phyloP scores from a whole-genome alignment of 2,888 invertebrate genomes.

The Cerastoderma edule region DNA sequence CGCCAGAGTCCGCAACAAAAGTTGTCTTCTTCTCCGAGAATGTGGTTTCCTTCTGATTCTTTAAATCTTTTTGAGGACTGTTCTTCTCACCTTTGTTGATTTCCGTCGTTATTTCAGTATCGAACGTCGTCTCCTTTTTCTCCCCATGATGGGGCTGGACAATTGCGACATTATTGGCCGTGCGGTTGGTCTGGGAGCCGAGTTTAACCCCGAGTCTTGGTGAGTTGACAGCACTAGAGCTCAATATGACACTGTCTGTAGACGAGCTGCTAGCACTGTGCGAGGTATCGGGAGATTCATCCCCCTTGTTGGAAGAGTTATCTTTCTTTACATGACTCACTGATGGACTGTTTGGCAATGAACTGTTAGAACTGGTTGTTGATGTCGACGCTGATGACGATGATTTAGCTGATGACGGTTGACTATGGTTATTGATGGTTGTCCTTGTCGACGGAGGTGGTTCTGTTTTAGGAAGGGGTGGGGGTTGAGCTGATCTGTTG shows the following conservation, averaged over 20 bases:
- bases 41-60: slow-evolving; percentile 68
- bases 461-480: slow-evolving; percentile 67
- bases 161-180: slow-evolving; percentile 77
- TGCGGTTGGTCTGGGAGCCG: slow-evolving; percentile 70
- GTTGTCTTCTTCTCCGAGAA: slow-evolving; percentile 85
- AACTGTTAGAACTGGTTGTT: slow-evolving; percentile 36
- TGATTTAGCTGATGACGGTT: slow-evolving; percentile 37
- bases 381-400: slow-evolving; percentile 35
- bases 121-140: slow-evolving; percentile 82
- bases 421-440: slow-evolving; percentile 41
- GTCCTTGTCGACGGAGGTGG: slow-evolving; percentile 65
- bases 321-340: slow-evolving; percentile 59
- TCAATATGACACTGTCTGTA: slow-evolving; percentile 78
- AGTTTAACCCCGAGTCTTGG: slow-evolving; percentile 78
- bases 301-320: slow-evolving; percentile 56
- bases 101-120: slow-evolving; percentile 79
- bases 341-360: slow-evolving; percentile 25
- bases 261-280: slow-evolving; percentile 74
- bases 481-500: slow-evolving; percentile 64
- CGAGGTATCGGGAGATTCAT: slow-evolving; percentile 61
- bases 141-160: slow-evolving; percentile 78
- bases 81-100: slow-evolving; percentile 66
- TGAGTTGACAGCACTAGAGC: slow-evolving; percentile 74
- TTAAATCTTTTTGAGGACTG: slow-evolving; percentile 36
- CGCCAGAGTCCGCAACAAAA: slow-evolving; percentile 85